These are phyloP conservation scores for Salvelinus namaycush DNA, from an alignment of 2,113 vertebrate genomes.

Conservation along the genomic window DNA sequence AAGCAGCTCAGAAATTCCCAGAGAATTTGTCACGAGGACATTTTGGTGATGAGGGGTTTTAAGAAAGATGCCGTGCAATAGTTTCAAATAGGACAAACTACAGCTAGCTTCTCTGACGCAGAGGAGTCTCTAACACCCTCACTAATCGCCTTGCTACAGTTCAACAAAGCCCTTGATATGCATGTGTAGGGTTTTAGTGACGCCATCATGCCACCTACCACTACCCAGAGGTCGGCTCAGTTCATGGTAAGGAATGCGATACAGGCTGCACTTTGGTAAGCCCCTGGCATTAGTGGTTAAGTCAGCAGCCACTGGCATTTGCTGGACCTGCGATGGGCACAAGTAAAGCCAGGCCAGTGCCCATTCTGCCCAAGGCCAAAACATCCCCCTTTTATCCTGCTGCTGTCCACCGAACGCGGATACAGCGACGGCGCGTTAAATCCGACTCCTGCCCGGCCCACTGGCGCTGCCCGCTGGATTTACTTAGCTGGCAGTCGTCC, in stretches of 20 bases:
- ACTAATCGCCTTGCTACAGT: neutral
- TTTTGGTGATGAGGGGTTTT: too few species aligned
- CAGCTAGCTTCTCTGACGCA: neutral
- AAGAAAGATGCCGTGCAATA: too few species aligned
- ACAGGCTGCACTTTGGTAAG: slow-evolving; percentile 20
- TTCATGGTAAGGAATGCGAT: slow-evolving; percentile 33
- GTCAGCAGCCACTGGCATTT: neutral
- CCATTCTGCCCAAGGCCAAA: neutral
- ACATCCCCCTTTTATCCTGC: neutral
- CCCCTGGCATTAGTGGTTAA: slow-evolving; percentile 35
- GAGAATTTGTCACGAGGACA: too few species aligned
- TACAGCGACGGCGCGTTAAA: neutral
- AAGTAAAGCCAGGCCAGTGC: neutral
- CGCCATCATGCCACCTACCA: neutral
- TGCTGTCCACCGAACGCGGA: neutral
- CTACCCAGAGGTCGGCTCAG: slow-evolving; percentile 8
- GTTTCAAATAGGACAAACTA: neutral
- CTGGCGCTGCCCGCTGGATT: neutral
- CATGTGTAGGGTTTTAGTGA: slow-evolving; percentile 30
- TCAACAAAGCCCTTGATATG: slow-evolving; percentile 14
- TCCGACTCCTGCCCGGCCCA: neutral
- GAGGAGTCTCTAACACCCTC: neutral
- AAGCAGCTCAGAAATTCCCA: too few species aligned
- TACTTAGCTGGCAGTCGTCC: neutral
- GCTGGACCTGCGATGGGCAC: neutral